phyloP scores from a whole-genome alignment of 2,888 invertebrate species.

The Dryocosmus kuriphilus region DNA sequence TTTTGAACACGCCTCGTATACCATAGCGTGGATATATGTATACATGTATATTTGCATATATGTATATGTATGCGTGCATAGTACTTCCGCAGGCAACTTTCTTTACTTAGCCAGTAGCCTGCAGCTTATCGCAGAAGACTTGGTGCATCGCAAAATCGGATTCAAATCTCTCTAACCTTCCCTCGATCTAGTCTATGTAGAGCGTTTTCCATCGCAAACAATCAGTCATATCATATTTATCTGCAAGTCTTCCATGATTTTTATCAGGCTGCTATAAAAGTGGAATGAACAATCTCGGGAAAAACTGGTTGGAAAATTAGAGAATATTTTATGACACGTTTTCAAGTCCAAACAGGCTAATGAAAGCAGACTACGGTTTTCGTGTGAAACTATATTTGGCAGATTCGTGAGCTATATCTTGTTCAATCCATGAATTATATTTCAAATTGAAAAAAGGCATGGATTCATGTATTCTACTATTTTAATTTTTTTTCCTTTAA shows the following conservation, averaged over 20 bases:
- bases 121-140: constrained; percentile 61
- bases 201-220: background rate
- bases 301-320: background rate
- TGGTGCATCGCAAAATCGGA: constrained; percentile 52
- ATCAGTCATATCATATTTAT: background rate
- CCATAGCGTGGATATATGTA: constrained; percentile 7
- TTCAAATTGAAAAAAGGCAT: too few relatives aligned
- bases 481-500: background rate
- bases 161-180: constrained; percentile 39
- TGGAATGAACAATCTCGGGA: background rate
- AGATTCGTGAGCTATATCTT: too few relatives aligned
- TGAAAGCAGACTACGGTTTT: background rate
- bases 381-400: too few relatives aligned
- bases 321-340: background rate
- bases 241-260: background rate
- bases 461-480: too few relatives aligned
- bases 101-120: constrained; percentile 62
- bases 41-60: constrained; percentile 51
- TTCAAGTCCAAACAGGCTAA: background rate
- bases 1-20: too few relatives aligned
- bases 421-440: too few relatives aligned
- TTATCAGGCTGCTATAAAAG: background rate
- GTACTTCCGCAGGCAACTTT: constrained; percentile 63
- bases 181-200: background rate
- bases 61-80: constrained; percentile 23